Conservation (phyloP, 2,113 vertebrate species). For the Psilopsiagon aymara region DNA sequence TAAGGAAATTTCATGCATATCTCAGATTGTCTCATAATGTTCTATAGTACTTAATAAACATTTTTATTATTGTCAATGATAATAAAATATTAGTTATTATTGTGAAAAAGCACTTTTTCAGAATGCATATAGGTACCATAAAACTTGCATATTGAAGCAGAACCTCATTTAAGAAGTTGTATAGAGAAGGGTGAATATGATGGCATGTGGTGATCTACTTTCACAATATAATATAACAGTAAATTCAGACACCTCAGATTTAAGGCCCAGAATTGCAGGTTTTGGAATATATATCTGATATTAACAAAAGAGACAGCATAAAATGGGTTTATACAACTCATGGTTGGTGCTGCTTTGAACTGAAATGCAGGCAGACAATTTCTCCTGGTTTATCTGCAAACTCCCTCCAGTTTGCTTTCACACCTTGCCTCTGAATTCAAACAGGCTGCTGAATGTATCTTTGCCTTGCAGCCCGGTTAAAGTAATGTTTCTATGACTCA, state of each 20-base stretch:
- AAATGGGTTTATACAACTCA: neutral
- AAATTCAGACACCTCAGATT: neutral
- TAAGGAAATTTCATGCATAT: neutral
- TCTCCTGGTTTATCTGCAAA: neutral
- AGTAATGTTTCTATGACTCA: neutral
- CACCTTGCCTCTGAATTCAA: constrained; percentile 12
- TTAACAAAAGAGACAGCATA: neutral
- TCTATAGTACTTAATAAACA: neutral
- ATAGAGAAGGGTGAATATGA: neutral
- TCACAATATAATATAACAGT: neutral
- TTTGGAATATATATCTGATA: neutral
- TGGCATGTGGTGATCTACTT: neutral
- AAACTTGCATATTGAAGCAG: neutral
- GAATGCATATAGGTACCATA: neutral
- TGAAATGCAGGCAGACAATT: neutral
- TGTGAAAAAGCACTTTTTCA: neutral
- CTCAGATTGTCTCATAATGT: neutral
- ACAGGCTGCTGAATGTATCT: neutral
- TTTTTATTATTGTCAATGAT: neutral
- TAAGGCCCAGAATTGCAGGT: neutral
- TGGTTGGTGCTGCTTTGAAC: neutral
- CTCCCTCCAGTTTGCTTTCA: neutral
- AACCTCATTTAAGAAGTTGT: neutral
- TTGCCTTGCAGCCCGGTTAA: constrained; percentile 13
- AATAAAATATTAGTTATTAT: neutral